phyloP scores from a whole-genome alignment of 2,888 invertebrate genomes.

The Lithophane ornitopus region DNA sequence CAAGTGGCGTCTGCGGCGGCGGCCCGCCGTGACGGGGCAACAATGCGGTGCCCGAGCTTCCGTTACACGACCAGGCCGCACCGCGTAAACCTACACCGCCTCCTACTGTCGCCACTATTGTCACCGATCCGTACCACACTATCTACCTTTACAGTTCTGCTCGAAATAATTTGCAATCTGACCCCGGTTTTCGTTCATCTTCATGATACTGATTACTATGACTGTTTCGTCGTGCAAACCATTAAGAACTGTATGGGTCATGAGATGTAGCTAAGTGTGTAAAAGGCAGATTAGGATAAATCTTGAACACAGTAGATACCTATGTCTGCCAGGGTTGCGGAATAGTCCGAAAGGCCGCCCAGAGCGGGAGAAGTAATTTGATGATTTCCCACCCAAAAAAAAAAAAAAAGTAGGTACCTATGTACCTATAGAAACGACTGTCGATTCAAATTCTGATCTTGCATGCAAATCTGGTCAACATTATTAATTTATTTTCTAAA shows the following conservation, averaged over 20 bases:
- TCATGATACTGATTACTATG: constrained; percentile 9
- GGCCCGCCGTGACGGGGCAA: constrained; percentile 72
- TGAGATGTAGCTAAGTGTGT: not conserved
- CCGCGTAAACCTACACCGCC: constrained; percentile 78
- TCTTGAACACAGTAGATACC: not conserved
- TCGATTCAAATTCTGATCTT: constrained; percentile 1
- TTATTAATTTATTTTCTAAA: constrained; percentile 42
- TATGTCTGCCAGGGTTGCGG: no score
- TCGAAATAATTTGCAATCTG: constrained; percentile 44
- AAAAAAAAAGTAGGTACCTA: no score
- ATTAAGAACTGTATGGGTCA: not conserved
- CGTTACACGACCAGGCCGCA: constrained; percentile 71
- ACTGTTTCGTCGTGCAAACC: not conserved
- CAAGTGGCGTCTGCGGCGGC: constrained; percentile 63
- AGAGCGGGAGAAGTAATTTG: no score
- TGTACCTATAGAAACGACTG: constrained; percentile 5
- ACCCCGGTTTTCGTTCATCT: constrained; percentile 17
- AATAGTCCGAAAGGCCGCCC: no score
- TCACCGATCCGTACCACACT: constrained; percentile 63
- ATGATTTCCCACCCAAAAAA: no score
- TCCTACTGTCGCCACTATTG: constrained; percentile 68
- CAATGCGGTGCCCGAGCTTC: constrained; percentile 76
- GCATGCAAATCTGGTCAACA: constrained; percentile 24
- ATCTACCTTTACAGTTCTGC: constrained; percentile 45
- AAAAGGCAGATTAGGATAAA: not conserved